Evolutionary conservation across 2,888 invertebrate species (phyloP), one percentile per base, ranked within the genome.

Genomic region (Norana najaformis): DNA sequence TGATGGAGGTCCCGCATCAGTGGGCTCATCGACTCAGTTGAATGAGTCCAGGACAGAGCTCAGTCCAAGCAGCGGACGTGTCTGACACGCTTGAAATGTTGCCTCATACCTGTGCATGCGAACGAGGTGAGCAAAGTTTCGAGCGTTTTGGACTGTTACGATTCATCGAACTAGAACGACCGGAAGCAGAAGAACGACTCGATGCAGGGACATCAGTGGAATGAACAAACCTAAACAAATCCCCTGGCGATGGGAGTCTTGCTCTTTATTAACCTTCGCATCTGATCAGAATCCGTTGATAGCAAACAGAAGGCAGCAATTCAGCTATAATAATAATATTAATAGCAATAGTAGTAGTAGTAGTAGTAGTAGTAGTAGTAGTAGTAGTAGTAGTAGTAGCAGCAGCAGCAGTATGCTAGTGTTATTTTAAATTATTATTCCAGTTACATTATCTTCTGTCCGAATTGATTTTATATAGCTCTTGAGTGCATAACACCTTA

Each of bases 61-160:
- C 69, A n/a, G 30, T 3, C 34, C 35, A 18, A 35, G 35, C 36
- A 23, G 85, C 85, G 37, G 34, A 37, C 36, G 36, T 35, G 85
- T 85, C 85, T 37, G 85, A 36, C 30, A 85, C 85, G 85, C 85
- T 85, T 85, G 85, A 85, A 85, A 85, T 85, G 8, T 85, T 85
- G 85, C 85, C 37, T 85, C 35, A 85, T 85, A 85, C 85, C 85
- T 85, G 85, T 85, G 85, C 16, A 85, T 37, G 85, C 85, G 37
- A 85, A 36, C 85, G 35, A 85, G 85, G 85, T 85, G 85, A 85
- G 85, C 85, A 85, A 85, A 85, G 85, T 85, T 85, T 85, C 85
- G 85, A 85, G 85, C 85, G 85, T 85, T 85, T 85, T 37, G 36
- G 85, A 36, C 36, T 18, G 85, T 85, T 85, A 36, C 36, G 85